A percentile compares a stretch with the other conserved stretches of the same genome.
These are phyloP conservation scores for Entomobrya multifasciata DNA, from an alignment of 2,888 invertebrate genomes.

Conservation along the genomic window DNA sequence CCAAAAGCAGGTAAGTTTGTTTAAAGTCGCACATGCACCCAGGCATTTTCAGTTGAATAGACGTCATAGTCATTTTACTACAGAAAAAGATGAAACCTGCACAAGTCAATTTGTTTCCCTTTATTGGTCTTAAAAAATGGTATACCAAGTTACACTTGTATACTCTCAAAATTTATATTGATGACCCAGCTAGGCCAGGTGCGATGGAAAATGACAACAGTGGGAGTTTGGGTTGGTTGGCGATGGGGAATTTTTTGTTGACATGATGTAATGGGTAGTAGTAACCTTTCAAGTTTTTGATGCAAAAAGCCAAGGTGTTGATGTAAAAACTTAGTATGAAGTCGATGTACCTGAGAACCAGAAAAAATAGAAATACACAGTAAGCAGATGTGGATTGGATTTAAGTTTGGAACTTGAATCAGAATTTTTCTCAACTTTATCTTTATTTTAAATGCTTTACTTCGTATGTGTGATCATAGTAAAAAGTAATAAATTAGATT, in stretches of 20 bases:
- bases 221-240: background rate
- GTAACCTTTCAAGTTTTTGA: too few relatives aligned
- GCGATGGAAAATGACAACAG: background rate
- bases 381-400: background rate
- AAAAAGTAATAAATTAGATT: too few relatives aligned
- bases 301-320: background rate
- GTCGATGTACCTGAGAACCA: slow-evolving; percentile 17
- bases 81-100: background rate
- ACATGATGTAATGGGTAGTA: slow-evolving; percentile 24
- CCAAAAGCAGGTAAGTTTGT: background rate
- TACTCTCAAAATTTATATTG: background rate
- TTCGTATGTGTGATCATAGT: background rate
- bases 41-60: background rate
- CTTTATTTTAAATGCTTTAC: background rate
- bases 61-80: slow-evolving; percentile 8
- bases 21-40: too few relatives aligned
- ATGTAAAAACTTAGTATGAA: background rate
- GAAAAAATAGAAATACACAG: background rate
- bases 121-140: background rate
- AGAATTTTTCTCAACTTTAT: background rate
- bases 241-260: slow-evolving; percentile 15
- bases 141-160: background rate
- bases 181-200: background rate
- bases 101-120: background rate
- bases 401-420: too few relatives aligned